Evolutionary conservation across 92 coral and sea anemone species (phyloP), one percentile per base, ranked within the genome.

Genomic region (Diadumene lineata): DNA sequence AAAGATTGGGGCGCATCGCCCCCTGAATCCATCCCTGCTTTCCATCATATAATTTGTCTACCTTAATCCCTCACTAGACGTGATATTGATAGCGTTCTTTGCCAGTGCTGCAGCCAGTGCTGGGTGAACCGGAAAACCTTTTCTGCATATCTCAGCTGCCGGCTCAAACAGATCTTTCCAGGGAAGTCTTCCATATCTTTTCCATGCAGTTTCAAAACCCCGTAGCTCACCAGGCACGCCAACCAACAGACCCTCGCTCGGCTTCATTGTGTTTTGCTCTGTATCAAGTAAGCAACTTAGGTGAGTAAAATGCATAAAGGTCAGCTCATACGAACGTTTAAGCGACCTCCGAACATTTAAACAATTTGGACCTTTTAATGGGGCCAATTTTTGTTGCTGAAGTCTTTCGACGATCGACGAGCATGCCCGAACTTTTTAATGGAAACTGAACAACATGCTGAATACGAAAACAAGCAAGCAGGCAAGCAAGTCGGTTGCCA

Each of bases 211-310:
- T 71, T 91, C 93, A 34, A 91, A 84, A 4, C 97, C 97, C 21
- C 97, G 58, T 27, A 91, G 43, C 24, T 91, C 97, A 0, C 97
- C 97, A 25, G 97, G 97, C 0, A 91, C 84, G 2, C 97, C 97
- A 6, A 91, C 83, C 19, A 84, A 70, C 31, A 87, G 78, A 2
- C 92, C 97, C 61, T 91, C 97, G 2, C 92, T 89, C 23, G 97
- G 97, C 1, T 67, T 55, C 81, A 70, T 64, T 11, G 85, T 82
- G 21, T 50, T 82, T 31, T 56, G 70, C 31, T 90, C 96, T 90
- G 75, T 76, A 43, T n/a, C 13, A 63, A 63, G 18, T 25, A 33
- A 17, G 28, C 7, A 32, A 21, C 43, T 26, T 4, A 38, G 30
- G 44, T 55, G 7, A 7, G 2, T 17, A 17, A 21, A 55, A n/a